These are phyloP conservation scores for Mercenaria mercenaria DNA, from an alignment of 1,140 invertebrate species.

Conservation along the genomic window DNA sequence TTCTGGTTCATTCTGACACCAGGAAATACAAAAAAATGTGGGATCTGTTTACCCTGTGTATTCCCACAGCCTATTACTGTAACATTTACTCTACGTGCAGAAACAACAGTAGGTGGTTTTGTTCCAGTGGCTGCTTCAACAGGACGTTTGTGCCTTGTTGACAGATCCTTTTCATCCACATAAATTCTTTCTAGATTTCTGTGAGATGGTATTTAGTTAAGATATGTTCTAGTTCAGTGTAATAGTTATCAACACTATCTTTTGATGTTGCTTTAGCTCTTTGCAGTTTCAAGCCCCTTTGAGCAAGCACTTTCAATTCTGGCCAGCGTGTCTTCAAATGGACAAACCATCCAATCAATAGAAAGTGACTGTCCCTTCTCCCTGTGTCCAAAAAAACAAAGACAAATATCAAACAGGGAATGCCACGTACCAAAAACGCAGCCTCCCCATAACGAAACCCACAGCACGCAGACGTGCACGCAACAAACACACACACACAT, in stretches of 20 bases:
- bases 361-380: background rate
- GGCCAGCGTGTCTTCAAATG: background rate
- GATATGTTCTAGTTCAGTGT: background rate
- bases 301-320: background rate
- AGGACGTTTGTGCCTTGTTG: background rate
- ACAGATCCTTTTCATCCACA: background rate
- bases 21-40: slow-evolving; percentile 85
- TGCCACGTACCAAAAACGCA: no score
- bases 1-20: slow-evolving; percentile 24
- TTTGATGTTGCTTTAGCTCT: background rate
- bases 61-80: background rate
- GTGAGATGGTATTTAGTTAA: background rate
- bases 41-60: slow-evolving; percentile 81
- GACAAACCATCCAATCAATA: background rate
- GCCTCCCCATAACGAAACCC: no score
- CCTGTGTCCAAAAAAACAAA: no score
- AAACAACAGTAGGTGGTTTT: background rate
- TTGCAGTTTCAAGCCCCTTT: background rate
- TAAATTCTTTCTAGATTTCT: background rate
- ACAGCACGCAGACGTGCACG: no score
- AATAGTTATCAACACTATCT: background rate
- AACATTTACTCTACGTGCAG: background rate
- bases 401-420: no score
- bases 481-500: no score
- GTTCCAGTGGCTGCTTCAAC: background rate